Evolutionary conservation across 2,113 vertebrate species (phyloP).

Genomic region (Rousettus leschenaultii): DNA sequence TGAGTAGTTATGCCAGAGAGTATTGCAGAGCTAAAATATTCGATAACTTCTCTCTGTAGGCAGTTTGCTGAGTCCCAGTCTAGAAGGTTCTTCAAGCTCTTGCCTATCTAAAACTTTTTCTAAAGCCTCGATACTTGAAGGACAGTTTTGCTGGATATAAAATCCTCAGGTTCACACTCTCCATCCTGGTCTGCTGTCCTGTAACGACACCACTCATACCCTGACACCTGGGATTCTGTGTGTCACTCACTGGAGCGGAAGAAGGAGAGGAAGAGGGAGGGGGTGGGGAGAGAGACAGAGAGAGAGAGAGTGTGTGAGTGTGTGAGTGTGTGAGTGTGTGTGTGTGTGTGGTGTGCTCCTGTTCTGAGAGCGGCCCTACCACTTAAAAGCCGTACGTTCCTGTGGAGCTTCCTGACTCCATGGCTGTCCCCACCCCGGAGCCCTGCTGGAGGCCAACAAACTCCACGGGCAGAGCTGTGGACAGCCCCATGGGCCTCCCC

Average conservation of each 20-base stretch:
- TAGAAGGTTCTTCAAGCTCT: not conserved
- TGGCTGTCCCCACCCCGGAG: not conserved
- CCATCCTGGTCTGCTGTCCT: not conserved
- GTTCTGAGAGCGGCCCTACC: not conserved
- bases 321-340: too few relatives aligned
- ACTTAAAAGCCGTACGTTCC: not conserved
- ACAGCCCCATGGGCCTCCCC: not conserved
- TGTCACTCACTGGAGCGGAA: not conserved
- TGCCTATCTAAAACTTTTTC: not conserved
- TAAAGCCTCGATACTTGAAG: not conserved
- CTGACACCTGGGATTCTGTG: not conserved
- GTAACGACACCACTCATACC: not conserved
- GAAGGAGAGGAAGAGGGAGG: too few relatives aligned
- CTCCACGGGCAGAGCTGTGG: fast-evolving
- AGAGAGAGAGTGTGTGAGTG: too few relatives aligned
- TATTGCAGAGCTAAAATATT: not conserved
- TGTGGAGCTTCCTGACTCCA: not conserved
- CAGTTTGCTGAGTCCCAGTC: not conserved
- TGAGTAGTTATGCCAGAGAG: not conserved
- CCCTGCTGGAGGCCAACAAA: not conserved
- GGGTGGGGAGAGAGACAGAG: too few relatives aligned
- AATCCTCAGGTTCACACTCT: not conserved
- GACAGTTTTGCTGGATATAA: conserved; percentile 24
- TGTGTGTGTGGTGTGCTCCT: too few relatives aligned
- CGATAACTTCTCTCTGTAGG: not conserved